Evolutionary conservation across 2,797 vertebrate species (phyloP).

Genomic region (Platalea minor): DNA sequence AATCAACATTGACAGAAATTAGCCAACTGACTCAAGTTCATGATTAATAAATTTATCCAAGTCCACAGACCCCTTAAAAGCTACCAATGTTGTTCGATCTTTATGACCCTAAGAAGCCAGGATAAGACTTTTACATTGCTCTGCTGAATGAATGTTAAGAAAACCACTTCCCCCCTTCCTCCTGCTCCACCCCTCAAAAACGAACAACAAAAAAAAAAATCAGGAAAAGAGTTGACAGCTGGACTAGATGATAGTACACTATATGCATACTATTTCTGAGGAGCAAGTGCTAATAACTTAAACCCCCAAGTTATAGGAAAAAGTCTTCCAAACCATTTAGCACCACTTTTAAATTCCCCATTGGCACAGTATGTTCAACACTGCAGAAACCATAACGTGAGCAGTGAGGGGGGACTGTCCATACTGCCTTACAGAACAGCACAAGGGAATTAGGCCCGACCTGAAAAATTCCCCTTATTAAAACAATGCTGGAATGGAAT

Average conservation of each 20-base stretch:
- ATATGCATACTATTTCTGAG: conserved; percentile 19
- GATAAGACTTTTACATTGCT: background rate
- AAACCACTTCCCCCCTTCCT: conserved; percentile 46
- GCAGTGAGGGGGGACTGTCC: background rate
- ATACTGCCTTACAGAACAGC: background rate
- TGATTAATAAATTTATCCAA: background rate
- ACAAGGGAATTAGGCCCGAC: background rate
- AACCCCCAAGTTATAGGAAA: background rate
- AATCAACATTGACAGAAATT: conserved; percentile 39
- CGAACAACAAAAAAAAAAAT: background rate
- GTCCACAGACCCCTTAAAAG: conserved; percentile 40
- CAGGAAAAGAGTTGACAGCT: conserved; percentile 64
- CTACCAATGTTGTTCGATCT: background rate
- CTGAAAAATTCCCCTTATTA: background rate
- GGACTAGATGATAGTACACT: conserved; percentile 54
- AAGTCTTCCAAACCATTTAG: conserved; percentile 2
- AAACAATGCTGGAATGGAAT: background rate
- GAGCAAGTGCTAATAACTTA: background rate
- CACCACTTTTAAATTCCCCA: background rate
- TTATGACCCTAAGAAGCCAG: conserved; percentile 10
- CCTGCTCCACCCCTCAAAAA: background rate
- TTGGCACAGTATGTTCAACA: background rate
- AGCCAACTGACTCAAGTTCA: background rate
- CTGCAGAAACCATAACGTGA: background rate
- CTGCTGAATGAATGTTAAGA: conserved; percentile 39